Base-by-base conservation (phyloP, 1,140 invertebrate genomes). In the Solenopsis fugax region DNA sequence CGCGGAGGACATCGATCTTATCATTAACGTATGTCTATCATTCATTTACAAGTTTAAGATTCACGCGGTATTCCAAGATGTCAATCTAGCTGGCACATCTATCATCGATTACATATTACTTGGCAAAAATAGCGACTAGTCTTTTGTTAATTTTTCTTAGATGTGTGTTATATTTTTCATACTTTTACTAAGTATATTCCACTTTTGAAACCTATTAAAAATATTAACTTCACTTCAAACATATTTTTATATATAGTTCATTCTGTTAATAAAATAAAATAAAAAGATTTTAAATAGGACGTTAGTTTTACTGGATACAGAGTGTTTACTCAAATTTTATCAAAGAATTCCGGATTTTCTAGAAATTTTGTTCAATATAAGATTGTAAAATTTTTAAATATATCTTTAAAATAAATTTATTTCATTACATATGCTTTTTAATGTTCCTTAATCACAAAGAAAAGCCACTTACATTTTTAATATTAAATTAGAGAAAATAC, bases 11-110 rank as follows among this genome's bases (percentile, higher is more conserved):
- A 85, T 67, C 29, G 48, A 80, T 80, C 37, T 64, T 78, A 21
- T 48, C 62, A 56, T 82, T 82, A 82, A 73, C 67, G 18, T 73
- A 58, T 52, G 12, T 73, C n/a, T 54, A 37, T 82, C 12, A 58
- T 58, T 65, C 21, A 21, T 82, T 29, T 29, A 29, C 24, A 60
- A 82, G 41, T 82, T 73, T 48, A 54, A 81, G 5, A 69, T 80
- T 69, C 16, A 7, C 10, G 7, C 12, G n/a, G 45, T 48, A 29
- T 78, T 56, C 13, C 13, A 48, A 7, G 7, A 48, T 71, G 3
- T 58, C 10, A 52, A n/a, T 13, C 3, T 24, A 18, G 75, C 9
- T 29, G 21, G 24, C 56, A 29, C 24, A 62, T 10, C 21, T 48
- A 6, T 16, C 18, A 41, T 62, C 18, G 2, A 77, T 18, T 62